Evolutionary conservation across 2,113 vertebrate species (phyloP).

Genomic region (Neolamprologus cancellatus): DNA sequence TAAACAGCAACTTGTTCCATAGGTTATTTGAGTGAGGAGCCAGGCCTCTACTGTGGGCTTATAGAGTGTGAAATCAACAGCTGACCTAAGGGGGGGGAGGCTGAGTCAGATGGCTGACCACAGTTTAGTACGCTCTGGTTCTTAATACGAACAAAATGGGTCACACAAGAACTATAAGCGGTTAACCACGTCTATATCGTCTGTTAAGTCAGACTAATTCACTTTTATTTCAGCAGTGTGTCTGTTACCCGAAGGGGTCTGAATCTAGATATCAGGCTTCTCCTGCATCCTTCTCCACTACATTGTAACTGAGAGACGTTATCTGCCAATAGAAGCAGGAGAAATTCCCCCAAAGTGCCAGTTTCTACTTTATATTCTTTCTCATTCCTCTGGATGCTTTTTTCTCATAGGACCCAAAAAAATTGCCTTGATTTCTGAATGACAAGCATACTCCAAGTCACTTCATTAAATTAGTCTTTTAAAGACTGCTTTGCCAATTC

Average conservation of each 20-base stretch:
- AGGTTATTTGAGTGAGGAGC: neutral
- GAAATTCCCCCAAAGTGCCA: neutral
- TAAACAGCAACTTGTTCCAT: neutral
- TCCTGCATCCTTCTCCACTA: neutral
- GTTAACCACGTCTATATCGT: neutral
- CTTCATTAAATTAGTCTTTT: slow-evolving; percentile 12
- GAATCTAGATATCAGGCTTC: neutral
- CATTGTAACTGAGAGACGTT: neutral
- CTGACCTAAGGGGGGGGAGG: slow-evolving; percentile 22
- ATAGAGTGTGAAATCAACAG: slow-evolving; percentile 13
- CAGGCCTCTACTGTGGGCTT: slow-evolving; percentile 20
- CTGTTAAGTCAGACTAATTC: neutral
- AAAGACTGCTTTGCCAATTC: slow-evolving; percentile 28
- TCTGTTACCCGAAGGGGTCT: neutral
- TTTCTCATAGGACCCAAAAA: neutral
- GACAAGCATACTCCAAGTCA: neutral
- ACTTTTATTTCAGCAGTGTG: neutral
- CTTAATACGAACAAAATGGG: neutral
- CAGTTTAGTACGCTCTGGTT: neutral
- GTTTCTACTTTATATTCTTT: neutral
- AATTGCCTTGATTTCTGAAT: neutral
- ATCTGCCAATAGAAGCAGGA: neutral
- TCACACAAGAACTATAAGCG: neutral
- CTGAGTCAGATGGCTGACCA: slow-evolving; percentile 15
- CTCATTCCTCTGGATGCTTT: neutral